Evolutionary conservation across 2,888 invertebrate species (phyloP), one percentile per base, ranked within the genome.

Genomic region (Apamea sordens): DNA sequence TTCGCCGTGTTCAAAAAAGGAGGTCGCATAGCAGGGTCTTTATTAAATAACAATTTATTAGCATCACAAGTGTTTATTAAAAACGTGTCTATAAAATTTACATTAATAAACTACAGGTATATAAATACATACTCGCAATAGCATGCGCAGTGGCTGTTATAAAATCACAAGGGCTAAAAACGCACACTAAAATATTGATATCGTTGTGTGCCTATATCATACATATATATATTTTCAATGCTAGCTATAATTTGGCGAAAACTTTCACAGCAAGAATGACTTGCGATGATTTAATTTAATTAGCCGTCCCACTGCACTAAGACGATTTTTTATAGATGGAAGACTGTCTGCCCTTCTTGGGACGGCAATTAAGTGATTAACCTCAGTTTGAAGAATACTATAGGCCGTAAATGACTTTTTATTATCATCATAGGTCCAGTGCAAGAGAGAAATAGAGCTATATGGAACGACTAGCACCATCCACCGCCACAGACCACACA

Each of bases 21-120:
- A 82, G 84, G 50, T 32, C 13, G n/a, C 21, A 28, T 64, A 56
- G 32, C 63, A 73, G 15, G 1, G 13, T 61, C 15, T n/a, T 32
- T 63, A 73, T 69, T 72, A 73, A 84, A 73, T 61, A 32, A 64
- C 24, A 71, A 28, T 44, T n/a, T 32, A 61, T 32, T 28, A 32
- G 21, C 15, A 84, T 77, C 53, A 47, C 53, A 61, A 64, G 18
- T 44, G 36, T 80, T 71, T 85, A 79, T 82, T 83, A 41, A 32
- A 61, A 67, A 44, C 28, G 21, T 65, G n/a, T 65, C 11, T 82
- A 59, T 41, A 82, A 64, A 76, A 71, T 41, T 84, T 10, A 83
- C 18, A 64, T 53, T 13, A 50, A 28, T 69, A 1, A 24, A 13
- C 2, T 69, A 63, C 10, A 53, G 53, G n/a, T 61, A 36, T 2